A percentile compares a stretch with the other conserved stretches of the same genome.
Conservation (phyloP, 2,888 invertebrate genomes). For the Cylloceria caligata region DNA sequence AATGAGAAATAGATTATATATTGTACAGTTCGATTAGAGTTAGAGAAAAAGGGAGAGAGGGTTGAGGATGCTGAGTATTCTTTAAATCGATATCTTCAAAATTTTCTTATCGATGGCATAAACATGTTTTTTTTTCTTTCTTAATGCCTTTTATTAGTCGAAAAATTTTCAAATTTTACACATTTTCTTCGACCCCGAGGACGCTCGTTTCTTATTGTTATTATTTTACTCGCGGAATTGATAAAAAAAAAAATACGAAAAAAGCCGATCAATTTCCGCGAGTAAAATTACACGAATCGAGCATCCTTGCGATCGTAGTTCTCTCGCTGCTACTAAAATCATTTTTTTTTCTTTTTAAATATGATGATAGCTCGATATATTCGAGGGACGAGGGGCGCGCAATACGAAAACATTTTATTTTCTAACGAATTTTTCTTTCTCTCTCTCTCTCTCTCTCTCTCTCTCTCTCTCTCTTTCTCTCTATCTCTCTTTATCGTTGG, state of each 20-base stretch:
- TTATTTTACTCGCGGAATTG: constrained; percentile 10
- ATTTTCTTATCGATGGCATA: too few species aligned
- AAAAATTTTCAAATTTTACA: background rate
- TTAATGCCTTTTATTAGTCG: background rate
- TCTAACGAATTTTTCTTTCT: too few species aligned
- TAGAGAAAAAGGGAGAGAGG: constrained; percentile 32
- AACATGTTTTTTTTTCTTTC: background rate
- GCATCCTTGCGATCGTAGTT: background rate
- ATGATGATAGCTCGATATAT: background rate
- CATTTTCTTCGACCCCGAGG: background rate
- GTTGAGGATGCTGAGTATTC: constrained; percentile 23
- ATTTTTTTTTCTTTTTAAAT: background rate
- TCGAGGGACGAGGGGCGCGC: background rate
- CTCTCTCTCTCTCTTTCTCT: too few species aligned
- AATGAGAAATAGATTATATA: constrained; percentile 47
- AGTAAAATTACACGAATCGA: background rate
- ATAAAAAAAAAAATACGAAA: background rate
- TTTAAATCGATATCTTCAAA: background rate
- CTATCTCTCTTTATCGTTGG: too few species aligned
- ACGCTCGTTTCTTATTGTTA: background rate
- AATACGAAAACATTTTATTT: background rate
- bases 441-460: too few species aligned
- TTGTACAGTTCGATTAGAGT: constrained; percentile 55
- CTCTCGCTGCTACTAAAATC: background rate
- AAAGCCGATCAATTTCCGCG: background rate